Percentiles rank a stretch among this genome's conserved stretches.
These are phyloP conservation scores for Machaerirhynchus nigripectus DNA, from an alignment of 2,113 vertebrate genomes.

Conservation along the genomic window DNA sequence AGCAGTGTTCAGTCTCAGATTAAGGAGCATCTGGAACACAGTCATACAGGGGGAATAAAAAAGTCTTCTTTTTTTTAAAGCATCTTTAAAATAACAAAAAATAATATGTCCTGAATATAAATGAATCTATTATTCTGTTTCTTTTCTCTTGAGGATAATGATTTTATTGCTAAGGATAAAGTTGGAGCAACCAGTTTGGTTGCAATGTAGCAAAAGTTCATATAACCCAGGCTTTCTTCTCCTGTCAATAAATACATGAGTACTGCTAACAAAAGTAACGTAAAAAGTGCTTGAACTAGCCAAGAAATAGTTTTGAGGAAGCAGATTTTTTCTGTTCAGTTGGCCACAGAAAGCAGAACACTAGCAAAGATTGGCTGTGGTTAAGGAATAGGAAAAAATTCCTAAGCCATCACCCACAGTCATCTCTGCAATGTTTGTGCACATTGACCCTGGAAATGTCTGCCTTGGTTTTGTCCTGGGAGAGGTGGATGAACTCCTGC, in stretches of 20 bases:
- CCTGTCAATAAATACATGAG: neutral
- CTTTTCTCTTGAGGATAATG: neutral
- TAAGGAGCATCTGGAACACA: neutral
- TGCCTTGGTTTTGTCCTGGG: neutral
- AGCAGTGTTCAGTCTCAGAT: neutral
- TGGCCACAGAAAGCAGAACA: neutral
- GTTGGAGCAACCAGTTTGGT: neutral
- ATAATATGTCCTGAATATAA: neutral
- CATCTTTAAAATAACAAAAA: neutral
- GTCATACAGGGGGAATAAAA: neutral
- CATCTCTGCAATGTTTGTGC: neutral
- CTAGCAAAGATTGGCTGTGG: neutral
- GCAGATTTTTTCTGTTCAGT: neutral
- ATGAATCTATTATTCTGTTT: neutral
- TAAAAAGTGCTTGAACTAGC: neutral
- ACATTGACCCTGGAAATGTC: neutral
- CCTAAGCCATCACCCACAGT: neutral
- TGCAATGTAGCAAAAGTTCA: neutral
- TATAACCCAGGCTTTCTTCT: neutral
- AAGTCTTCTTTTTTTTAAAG: rapidly evolving
- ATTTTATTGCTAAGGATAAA: neutral
- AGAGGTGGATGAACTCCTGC: neutral
- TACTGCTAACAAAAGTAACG: neutral
- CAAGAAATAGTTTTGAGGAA: neutral
- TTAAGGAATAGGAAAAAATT: neutral